Evolutionary conservation across 2,113 vertebrate genomes (phyloP).

Genomic region (Hyperopisus bebe): DNA sequence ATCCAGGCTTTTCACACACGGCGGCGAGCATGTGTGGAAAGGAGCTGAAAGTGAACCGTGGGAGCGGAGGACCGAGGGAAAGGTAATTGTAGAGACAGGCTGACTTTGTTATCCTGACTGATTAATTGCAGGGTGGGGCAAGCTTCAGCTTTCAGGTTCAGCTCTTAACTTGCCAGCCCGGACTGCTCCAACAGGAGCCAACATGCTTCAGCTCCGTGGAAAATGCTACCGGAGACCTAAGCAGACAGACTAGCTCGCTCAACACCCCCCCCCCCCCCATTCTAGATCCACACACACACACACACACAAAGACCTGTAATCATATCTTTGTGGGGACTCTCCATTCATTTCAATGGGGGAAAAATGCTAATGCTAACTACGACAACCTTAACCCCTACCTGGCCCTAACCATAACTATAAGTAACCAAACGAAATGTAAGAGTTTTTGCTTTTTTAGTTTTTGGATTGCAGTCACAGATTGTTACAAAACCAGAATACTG

Average conservation of each 20-base stretch:
- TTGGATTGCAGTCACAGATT: too few relatives aligned
- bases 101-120: conserved; percentile 35
- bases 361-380: too few relatives aligned
- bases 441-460: too few relatives aligned
- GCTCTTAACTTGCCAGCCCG: conserved; percentile 32
- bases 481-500: too few relatives aligned
- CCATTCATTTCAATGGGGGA: too few relatives aligned
- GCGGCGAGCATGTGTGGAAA: neutral
- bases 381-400: too few relatives aligned
- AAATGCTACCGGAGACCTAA: neutral
- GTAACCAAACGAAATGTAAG: too few relatives aligned
- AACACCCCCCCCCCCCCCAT: neutral
- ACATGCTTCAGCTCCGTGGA: conserved; percentile 28
- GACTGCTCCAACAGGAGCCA: conserved; percentile 28
- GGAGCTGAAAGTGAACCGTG: neutral
- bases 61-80: neutral
- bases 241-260: neutral
- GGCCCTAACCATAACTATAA: too few relatives aligned
- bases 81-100: conserved; percentile 33
- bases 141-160: conserved; percentile 32
- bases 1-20: neutral
- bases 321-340: too few relatives aligned
- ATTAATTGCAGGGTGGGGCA: conserved; percentile 43
- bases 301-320: neutral
- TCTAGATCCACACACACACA: neutral